Percentiles rank a stretch among this genome's conserved stretches.
phyloP scores from a whole-genome alignment of 2,888 invertebrate genomes.

The Cremastobaeus sp. region DNA sequence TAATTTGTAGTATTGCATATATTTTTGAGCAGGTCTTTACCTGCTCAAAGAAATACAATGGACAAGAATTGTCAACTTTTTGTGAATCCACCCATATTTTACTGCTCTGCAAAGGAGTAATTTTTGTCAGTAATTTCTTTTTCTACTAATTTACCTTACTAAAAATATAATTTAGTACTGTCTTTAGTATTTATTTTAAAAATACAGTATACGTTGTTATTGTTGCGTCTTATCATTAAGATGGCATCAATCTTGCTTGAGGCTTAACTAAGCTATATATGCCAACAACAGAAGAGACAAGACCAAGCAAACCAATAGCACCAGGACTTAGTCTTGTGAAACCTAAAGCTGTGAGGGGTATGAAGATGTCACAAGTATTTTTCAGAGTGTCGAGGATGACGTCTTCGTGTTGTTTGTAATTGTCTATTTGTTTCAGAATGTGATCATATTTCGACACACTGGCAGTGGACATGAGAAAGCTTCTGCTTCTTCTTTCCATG shows the following conservation, averaged over 20 bases:
- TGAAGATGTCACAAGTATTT: constrained; percentile 91
- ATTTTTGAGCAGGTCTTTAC: too few species aligned
- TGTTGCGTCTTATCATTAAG: constrained; percentile 68
- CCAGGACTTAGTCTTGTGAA: constrained; percentile 88
- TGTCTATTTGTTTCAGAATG: constrained; percentile 43
- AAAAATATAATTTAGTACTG: too few species aligned
- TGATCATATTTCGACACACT: constrained; percentile 42
- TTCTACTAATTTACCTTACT: too few species aligned
- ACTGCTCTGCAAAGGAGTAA: too few species aligned
- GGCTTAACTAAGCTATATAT: constrained; percentile 87
- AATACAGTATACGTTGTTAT: background rate
- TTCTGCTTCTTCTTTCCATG: constrained; percentile 77
- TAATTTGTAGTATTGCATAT: too few species aligned
- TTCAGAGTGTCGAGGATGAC: constrained; percentile 90
- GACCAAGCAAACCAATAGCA: constrained; percentile 87
- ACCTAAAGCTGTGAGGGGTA: constrained; percentile 90
- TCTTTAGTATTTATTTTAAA: too few species aligned
- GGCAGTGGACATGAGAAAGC: constrained; percentile 9
- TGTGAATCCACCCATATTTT: too few species aligned
- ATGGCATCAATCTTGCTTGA: constrained; percentile 86
- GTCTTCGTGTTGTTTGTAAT: constrained; percentile 80
- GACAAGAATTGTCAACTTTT: too few species aligned
- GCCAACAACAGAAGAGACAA: constrained; percentile 89
- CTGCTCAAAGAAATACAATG: too few species aligned
- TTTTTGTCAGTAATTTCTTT: too few species aligned